These are phyloP conservation scores for Holcopasites calliopsidis DNA, from an alignment of 1,140 invertebrate species.

Conservation along the genomic window DNA sequence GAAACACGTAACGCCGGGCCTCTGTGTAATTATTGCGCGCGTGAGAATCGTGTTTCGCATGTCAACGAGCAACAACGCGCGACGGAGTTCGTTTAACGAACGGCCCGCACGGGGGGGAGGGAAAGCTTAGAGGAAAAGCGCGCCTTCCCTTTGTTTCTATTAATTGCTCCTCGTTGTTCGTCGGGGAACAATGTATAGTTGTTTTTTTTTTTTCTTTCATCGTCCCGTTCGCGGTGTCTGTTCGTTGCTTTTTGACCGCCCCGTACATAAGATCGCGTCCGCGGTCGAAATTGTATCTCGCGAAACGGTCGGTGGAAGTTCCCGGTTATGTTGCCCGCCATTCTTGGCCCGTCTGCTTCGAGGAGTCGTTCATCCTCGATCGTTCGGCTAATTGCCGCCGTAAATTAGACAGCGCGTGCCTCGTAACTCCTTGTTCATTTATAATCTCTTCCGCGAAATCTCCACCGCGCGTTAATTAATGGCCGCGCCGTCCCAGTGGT, in stretches of 20 bases:
- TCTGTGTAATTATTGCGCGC: slow-evolving; percentile 19
- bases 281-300: too few relatives aligned
- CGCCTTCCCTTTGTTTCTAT: not conserved
- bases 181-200: not conserved
- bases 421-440: slow-evolving; percentile 52
- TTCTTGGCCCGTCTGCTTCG: too few relatives aligned
- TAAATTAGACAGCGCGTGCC: slow-evolving; percentile 46
- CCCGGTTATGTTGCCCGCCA: not conserved
- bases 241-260: not conserved
- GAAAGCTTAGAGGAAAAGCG: not conserved
- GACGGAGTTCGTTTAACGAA: not conserved
- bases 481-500: slow-evolving; percentile 6
- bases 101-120: not conserved
- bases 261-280: too few relatives aligned
- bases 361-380: slow-evolving; percentile 40
- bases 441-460: slow-evolving; percentile 60
- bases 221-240: too few relatives aligned
- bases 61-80: slow-evolving; percentile 1
- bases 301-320: not conserved
- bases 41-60: slow-evolving; percentile 12
- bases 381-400: slow-evolving; percentile 51
- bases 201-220: not conserved
- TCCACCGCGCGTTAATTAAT: slow-evolving; percentile 60
- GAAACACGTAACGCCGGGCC: slow-evolving; percentile 8
- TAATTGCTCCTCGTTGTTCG: slow-evolving; percentile 24